Conservation (phyloP, 2,797 vertebrate species). For the Pristis pectinata region DNA sequence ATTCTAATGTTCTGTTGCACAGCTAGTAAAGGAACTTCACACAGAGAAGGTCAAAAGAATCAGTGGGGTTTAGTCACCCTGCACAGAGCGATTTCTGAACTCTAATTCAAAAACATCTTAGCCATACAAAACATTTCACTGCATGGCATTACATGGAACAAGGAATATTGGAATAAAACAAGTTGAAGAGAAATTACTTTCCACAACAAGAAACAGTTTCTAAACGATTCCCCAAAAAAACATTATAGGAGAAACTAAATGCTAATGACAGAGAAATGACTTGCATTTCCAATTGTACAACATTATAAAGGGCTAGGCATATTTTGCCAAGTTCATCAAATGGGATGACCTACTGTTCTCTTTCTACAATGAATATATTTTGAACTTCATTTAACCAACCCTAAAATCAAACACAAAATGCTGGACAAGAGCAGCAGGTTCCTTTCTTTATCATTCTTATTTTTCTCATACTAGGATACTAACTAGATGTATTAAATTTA, state of each 20-base stretch:
- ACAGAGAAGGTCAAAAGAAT: not conserved
- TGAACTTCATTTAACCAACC: not conserved
- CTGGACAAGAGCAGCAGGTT: not conserved
- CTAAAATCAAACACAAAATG: not conserved
- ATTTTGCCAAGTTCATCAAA: not conserved
- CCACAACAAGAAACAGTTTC: not conserved
- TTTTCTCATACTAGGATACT: not conserved
- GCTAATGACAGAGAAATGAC: not conserved
- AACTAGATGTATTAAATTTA: not conserved
- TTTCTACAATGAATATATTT: not conserved
- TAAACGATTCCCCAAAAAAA: not conserved
- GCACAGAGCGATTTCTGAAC: not conserved
- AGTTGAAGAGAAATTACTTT: not conserved
- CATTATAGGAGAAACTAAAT: not conserved
- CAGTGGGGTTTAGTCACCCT: not conserved
- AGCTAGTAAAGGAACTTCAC: not conserved
- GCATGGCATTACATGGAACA: not conserved
- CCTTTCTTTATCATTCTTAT: not conserved
- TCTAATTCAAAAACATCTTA: not conserved
- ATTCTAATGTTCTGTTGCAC: not conserved
- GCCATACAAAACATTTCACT: not conserved
- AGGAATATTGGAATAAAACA: not conserved
- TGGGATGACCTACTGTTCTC: not conserved
- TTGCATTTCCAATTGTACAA: not conserved
- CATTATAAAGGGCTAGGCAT: not conserved